phyloP scores from a whole-genome alignment of 2,888 invertebrate genomes.

The Polymixis lichenea region DNA sequence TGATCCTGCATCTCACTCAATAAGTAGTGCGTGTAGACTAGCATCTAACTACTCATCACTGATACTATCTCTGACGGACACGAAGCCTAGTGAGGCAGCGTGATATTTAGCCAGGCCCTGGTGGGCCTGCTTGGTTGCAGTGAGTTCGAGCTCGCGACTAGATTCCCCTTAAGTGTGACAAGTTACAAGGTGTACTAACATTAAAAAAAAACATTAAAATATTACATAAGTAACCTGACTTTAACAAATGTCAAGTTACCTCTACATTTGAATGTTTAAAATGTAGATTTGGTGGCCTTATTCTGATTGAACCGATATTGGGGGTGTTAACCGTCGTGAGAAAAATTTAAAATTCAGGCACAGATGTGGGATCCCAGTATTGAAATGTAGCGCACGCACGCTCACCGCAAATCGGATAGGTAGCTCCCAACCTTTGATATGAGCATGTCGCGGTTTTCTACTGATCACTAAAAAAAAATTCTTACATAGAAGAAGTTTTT shows the following conservation, averaged over 20 bases:
- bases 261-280: slow-evolving; percentile 1
- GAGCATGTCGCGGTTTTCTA: slow-evolving; percentile 9
- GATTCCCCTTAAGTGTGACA: no score
- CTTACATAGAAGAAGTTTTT: neutral
- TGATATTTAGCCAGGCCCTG: no score
- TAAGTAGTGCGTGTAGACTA: no score
- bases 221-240: neutral
- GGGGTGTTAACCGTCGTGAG: neutral
- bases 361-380: slow-evolving; percentile 20
- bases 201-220: neutral
- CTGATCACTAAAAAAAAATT: slow-evolving; percentile 13
- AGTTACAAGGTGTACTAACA: neutral
- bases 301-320: slow-evolving; percentile 2
- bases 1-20: no score
- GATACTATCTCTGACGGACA: no score
- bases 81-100: no score
- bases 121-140: no score
- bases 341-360: slow-evolving; percentile 45
- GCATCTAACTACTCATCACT: no score
- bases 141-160: no score
- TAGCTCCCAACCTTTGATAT: slow-evolving; percentile 43
- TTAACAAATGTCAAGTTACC: neutral
- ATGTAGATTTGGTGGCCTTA: slow-evolving; percentile 23
- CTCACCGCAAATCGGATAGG: slow-evolving; percentile 48
- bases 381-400: slow-evolving; percentile 53